Conservation (phyloP, 1,140 invertebrate species). For the Dendrolimus punctatus region DNA sequence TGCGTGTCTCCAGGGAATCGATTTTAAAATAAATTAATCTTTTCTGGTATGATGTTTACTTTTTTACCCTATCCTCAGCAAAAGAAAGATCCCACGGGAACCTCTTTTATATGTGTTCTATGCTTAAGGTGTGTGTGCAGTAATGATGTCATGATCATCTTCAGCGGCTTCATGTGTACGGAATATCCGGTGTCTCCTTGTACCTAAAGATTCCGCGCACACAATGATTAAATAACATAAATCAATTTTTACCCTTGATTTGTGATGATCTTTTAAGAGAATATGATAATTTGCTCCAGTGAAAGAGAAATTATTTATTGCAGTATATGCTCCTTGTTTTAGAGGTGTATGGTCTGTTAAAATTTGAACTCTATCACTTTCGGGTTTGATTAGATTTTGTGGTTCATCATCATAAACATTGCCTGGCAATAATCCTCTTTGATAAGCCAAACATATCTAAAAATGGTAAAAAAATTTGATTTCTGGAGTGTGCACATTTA, state of each 20-base stretch:
- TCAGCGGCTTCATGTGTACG: no score
- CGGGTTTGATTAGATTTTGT: constrained; percentile 80
- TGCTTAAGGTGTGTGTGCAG: no score
- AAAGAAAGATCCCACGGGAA: no score
- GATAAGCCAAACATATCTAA: constrained; percentile 77
- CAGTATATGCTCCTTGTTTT: constrained; percentile 83
- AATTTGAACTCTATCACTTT: constrained; percentile 80
- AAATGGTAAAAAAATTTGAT: constrained; percentile 49
- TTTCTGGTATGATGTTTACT: no score
- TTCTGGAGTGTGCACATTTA: constrained; percentile 36
- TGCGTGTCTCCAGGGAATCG: no score
- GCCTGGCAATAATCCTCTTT: constrained; percentile 84
- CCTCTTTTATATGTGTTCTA: no score
- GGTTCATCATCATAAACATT: constrained; percentile 91
- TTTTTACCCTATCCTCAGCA: no score
- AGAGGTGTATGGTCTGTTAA: constrained; percentile 82
- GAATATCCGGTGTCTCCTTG: no score
- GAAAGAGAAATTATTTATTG: constrained; percentile 95
- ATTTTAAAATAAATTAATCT: no score
- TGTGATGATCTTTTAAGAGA: constrained; percentile 77
- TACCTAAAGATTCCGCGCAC: constrained; percentile 76
- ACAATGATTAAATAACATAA: neutral
- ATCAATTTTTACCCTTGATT: constrained; percentile 19
- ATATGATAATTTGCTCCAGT: constrained; percentile 95
- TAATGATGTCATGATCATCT: no score